Percentiles rank a stretch among this genome's conserved stretches.
These are phyloP conservation scores for Tanytarsus gracilentus DNA, from an alignment of 2,888 invertebrate species.

Conservation along the genomic window DNA sequence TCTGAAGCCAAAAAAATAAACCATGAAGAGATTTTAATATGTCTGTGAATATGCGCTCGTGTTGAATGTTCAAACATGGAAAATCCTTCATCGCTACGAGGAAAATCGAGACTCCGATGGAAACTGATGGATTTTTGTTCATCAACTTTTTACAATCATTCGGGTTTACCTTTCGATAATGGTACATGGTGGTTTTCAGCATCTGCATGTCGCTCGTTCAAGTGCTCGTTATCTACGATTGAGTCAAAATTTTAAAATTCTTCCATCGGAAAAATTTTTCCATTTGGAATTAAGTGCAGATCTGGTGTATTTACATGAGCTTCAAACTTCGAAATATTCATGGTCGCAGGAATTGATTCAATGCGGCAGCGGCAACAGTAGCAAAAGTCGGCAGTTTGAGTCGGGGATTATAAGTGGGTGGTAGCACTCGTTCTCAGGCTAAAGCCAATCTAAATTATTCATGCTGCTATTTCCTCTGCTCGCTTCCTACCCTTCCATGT, in stretches of 20 bases:
- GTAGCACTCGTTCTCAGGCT: not conserved
- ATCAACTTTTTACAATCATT: too few species aligned
- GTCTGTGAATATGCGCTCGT: not conserved
- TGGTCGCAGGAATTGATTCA: constrained; percentile 12
- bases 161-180: too few species aligned
- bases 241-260: too few species aligned
- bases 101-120: not conserved
- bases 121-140: constrained; percentile 8
- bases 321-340: not conserved
- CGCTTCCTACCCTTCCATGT: not conserved
- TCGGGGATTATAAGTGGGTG: not conserved
- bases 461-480: constrained; percentile 9
- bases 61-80: not conserved
- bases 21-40: too few species aligned
- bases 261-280: too few species aligned
- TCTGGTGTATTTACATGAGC: not conserved
- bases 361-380: too few species aligned
- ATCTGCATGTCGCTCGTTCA: too few species aligned
- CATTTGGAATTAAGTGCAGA: not conserved
- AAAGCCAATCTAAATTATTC: constrained; percentile 16
- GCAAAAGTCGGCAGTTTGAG: too few species aligned
- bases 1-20: too few species aligned
- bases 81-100: not conserved
- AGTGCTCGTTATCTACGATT: too few species aligned
- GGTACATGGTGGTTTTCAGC: too few species aligned